A percentile compares a stretch with the other conserved stretches of the same genome.
phyloP scores from a whole-genome alignment of 2,113 vertebrate species.

The Carollia perspicillata region DNA sequence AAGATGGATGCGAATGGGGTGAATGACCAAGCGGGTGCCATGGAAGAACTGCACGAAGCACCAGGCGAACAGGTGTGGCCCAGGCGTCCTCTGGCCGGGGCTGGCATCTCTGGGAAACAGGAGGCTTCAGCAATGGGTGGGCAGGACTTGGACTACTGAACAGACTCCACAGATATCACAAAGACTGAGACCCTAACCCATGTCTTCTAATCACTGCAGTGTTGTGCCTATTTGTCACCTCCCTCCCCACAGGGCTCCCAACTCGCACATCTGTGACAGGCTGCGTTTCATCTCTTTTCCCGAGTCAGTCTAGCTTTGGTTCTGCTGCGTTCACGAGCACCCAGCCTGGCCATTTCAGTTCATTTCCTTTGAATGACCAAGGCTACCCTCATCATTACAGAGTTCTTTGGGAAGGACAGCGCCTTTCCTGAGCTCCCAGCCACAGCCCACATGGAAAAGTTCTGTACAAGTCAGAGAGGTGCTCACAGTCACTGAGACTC shows the following conservation, averaged over 20 bases:
- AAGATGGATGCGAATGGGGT: not conserved
- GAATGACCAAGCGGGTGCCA: not conserved
- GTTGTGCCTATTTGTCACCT: not conserved
- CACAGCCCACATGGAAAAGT: not conserved
- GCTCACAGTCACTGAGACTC: not conserved
- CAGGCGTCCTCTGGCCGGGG: not conserved
- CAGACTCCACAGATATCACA: not conserved
- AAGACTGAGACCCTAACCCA: not conserved
- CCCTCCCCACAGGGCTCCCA: not conserved
- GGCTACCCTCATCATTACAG: not conserved
- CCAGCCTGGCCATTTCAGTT: not conserved
- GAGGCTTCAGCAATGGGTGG: not conserved
- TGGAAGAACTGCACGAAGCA: not conserved
- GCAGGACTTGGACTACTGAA: not conserved
- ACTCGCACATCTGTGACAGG: not conserved
- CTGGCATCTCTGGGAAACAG: not conserved
- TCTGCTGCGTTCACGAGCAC: not conserved
- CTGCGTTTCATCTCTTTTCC: not conserved
- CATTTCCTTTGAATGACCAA: not conserved
- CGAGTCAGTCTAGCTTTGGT: not conserved
- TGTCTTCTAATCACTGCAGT: not conserved
- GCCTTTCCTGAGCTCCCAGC: not conserved
- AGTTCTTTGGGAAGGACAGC: not conserved
- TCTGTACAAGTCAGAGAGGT: not conserved
- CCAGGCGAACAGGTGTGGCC: not conserved